A percentile compares a stretch with the other conserved stretches of the same genome.
phyloP scores from a whole-genome alignment of 2,797 vertebrate genomes.

The Syndactyla subalaris region DNA sequence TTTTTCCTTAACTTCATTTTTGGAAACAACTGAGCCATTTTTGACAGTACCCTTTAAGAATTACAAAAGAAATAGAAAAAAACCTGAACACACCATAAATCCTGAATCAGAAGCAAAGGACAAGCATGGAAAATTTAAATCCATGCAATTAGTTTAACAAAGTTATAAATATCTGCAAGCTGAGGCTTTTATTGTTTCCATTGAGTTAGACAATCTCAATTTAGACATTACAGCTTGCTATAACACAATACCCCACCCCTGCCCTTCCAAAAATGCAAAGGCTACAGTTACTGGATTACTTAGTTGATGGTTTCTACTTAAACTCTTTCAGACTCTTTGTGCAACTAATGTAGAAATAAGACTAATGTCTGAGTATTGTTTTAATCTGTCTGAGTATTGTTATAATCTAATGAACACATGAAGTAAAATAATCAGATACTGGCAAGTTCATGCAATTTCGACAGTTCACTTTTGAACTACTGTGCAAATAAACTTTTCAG shows the following conservation, averaged over 20 bases:
- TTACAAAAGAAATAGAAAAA: neutral
- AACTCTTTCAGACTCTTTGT: neutral
- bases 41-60: neutral
- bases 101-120: neutral
- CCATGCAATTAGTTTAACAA: neutral
- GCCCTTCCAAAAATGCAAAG: neutral
- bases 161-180: neutral
- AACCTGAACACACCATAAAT: neutral
- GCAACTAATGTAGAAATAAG: neutral
- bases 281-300: neutral
- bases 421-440: neutral
- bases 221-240: neutral
- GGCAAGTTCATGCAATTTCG: neutral
- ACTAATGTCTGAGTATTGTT: neutral
- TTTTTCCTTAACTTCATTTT: neutral
- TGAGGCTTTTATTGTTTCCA: neutral
- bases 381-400: neutral
- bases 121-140: neutral
- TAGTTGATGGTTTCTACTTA: neutral
- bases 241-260: neutral
- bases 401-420: neutral
- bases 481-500: neutral
- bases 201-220: neutral
- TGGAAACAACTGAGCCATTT: neutral
- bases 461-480: neutral